Conservation (phyloP, 2,888 invertebrate genomes). For the Heliconius erato region DNA sequence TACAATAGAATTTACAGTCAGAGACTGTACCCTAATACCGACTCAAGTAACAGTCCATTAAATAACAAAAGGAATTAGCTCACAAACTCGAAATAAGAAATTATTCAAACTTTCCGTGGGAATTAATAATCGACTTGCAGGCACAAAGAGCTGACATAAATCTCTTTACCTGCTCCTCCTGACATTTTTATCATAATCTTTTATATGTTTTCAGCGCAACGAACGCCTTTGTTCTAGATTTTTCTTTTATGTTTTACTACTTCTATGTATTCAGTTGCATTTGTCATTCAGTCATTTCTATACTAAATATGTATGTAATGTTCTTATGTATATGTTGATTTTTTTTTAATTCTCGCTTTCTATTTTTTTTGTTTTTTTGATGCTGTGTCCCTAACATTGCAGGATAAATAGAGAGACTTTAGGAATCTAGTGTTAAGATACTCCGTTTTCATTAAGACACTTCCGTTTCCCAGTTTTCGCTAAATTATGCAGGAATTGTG, state of each 20-base stretch:
- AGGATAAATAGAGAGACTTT: neutral
- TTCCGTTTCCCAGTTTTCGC: too few relatives aligned
- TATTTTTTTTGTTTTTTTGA: neutral
- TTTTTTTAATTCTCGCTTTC: neutral
- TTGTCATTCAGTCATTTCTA: constrained; percentile 13
- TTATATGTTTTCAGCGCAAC: constrained; percentile 54
- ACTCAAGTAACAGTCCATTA: constrained; percentile 1
- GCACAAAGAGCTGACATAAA: constrained; percentile 52
- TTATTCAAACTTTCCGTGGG: constrained; percentile 32
- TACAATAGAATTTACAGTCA: neutral
- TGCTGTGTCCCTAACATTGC: neutral
- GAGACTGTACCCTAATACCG: neutral
- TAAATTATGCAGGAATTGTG: too few relatives aligned
- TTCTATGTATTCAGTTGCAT: constrained; percentile 12
- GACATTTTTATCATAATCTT: constrained; percentile 58
- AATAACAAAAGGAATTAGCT: constrained; percentile 19
- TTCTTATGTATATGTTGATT: neutral
- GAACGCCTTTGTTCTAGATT: constrained; percentile 54
- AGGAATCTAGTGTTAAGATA: too few relatives aligned
- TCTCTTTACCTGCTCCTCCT: constrained; percentile 57
- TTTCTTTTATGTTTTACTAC: constrained; percentile 46
- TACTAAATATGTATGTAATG: neutral
- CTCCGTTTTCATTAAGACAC: too few relatives aligned
- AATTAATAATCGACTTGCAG: constrained; percentile 36
- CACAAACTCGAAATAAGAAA: constrained; percentile 12